Evolutionary conservation across 2,113 vertebrate species (phyloP).

Genomic region (Toxotes chatareus): DNA sequence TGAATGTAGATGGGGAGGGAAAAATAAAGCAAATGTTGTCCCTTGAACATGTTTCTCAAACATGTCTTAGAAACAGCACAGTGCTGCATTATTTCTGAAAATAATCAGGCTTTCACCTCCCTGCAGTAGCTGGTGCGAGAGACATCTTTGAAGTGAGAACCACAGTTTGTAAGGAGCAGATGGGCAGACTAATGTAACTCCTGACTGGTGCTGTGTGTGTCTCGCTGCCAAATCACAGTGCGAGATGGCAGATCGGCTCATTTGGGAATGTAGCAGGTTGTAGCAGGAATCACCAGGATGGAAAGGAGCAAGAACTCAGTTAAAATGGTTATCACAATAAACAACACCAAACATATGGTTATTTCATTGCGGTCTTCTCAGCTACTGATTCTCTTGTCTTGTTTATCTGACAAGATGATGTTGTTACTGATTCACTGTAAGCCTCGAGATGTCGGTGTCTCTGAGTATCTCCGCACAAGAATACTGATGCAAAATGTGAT

Average conservation of each 20-base stretch:
- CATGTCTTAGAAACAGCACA: slow-evolving; percentile 24
- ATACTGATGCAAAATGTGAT: slow-evolving; percentile 3
- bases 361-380: slow-evolving; percentile 29
- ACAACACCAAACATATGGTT: slow-evolving; percentile 55
- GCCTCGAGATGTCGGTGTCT: not conserved
- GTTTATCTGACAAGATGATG: slow-evolving; percentile 35
- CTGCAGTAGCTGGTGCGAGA: slow-evolving; percentile 51
- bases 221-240: slow-evolving; percentile 66
- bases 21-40: not conserved
- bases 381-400: slow-evolving; percentile 44
- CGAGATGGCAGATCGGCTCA: slow-evolving; percentile 61
- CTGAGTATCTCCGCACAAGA: not conserved
- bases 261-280: slow-evolving; percentile 58
- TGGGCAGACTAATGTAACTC: slow-evolving; percentile 77
- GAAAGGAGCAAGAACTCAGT: slow-evolving; percentile 60
- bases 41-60: not conserved
- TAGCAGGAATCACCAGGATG: slow-evolving; percentile 60
- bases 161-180: slow-evolving; percentile 76
- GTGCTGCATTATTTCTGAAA: slow-evolving; percentile 34
- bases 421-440: not conserved
- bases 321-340: slow-evolving; percentile 64
- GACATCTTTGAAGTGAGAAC: slow-evolving; percentile 75
- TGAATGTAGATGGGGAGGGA: not conserved
- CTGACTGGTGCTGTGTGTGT: slow-evolving; percentile 52
- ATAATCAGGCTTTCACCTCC: slow-evolving; percentile 47